These are phyloP conservation scores for Pelodytes ibericus DNA, from an alignment of 2,797 vertebrate species.

Conservation along the genomic window DNA sequence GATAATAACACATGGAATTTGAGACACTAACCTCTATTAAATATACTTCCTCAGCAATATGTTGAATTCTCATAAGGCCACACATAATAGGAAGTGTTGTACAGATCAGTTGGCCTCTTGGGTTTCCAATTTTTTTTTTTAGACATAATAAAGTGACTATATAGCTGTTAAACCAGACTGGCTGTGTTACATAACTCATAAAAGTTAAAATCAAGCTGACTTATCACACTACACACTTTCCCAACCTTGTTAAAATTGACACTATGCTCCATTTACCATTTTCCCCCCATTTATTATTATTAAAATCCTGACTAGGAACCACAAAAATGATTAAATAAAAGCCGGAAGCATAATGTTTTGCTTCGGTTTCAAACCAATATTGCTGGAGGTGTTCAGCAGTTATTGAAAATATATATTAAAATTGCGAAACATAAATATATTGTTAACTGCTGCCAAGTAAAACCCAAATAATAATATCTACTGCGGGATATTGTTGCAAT, in stretches of 20 bases:
- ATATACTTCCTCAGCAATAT: constrained; percentile 57
- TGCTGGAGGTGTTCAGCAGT: constrained; percentile 38
- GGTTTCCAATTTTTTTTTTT: constrained; percentile 42
- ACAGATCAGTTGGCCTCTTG: constrained; percentile 36
- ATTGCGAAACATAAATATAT: not conserved
- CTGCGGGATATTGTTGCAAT: not conserved
- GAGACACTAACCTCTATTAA: constrained; percentile 56
- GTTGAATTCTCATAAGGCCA: constrained; percentile 46
- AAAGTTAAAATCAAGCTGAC: constrained; percentile 53
- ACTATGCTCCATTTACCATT: not conserved
- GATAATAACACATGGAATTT: constrained; percentile 56
- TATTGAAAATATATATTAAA: constrained; percentile 37
- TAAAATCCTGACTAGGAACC: constrained; percentile 28
- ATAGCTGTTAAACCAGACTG: constrained; percentile 61
- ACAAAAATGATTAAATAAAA: constrained; percentile 51
- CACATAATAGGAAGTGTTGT: constrained; percentile 56
- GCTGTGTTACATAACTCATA: constrained; percentile 52
- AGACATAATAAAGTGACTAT: constrained; percentile 61
- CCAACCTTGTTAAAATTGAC: not conserved
- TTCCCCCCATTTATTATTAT: constrained; percentile 50
- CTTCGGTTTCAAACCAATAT: constrained; percentile 36
- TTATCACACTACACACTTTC: constrained; percentile 40
- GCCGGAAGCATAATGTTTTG: constrained; percentile 39
- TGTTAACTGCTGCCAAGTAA: not conserved
- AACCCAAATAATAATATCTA: not conserved